These are phyloP conservation scores for Subanguina moxae DNA, from an alignment of 1,140 invertebrate species.

Conservation along the genomic window DNA sequence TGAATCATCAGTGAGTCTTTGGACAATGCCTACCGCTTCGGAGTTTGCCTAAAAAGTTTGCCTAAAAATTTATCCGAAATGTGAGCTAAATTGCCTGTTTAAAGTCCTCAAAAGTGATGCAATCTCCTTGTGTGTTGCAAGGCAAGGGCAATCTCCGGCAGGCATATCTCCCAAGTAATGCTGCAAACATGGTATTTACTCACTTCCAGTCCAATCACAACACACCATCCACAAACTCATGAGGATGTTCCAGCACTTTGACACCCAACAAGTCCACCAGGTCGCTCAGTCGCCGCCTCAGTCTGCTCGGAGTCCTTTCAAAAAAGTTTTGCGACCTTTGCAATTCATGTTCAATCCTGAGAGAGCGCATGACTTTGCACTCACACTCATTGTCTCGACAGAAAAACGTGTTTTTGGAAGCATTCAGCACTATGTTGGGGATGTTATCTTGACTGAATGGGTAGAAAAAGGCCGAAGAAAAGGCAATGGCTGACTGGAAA, in stretches of 20 bases:
- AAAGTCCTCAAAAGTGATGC: slow-evolving; percentile 28
- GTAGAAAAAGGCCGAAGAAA: slow-evolving; percentile 31
- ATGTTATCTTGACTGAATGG: slow-evolving; percentile 11
- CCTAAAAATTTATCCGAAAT: background rate
- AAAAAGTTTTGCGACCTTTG: slow-evolving; percentile 23
- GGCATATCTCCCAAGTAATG: slow-evolving; percentile 21
- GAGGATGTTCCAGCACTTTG: slow-evolving; percentile 22
- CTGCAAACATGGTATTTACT: no score
- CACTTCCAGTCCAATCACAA: no score
- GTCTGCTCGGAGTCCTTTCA: background rate
- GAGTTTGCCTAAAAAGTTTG: background rate
- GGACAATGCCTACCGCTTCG: slow-evolving; percentile 18
- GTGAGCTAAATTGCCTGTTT: background rate
- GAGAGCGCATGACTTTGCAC: no score
- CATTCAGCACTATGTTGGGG: background rate
- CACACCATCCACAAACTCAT: slow-evolving; percentile 4
- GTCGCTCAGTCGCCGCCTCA: slow-evolving; percentile 4
- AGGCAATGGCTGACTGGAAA: slow-evolving; percentile 35
- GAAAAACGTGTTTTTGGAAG: slow-evolving; percentile 29
- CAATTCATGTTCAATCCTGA: slow-evolving; percentile 11
- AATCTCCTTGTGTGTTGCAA: slow-evolving; percentile 23
- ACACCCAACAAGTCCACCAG: slow-evolving; percentile 22
- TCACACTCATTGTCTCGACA: slow-evolving; percentile 25
- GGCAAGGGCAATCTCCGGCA: slow-evolving; percentile 27
- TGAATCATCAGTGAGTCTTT: slow-evolving; percentile 5